Percentiles rank a stretch among this genome's conserved stretches.
phyloP scores from a whole-genome alignment of 2,888 invertebrate species.

The Fragum fragum region DNA sequence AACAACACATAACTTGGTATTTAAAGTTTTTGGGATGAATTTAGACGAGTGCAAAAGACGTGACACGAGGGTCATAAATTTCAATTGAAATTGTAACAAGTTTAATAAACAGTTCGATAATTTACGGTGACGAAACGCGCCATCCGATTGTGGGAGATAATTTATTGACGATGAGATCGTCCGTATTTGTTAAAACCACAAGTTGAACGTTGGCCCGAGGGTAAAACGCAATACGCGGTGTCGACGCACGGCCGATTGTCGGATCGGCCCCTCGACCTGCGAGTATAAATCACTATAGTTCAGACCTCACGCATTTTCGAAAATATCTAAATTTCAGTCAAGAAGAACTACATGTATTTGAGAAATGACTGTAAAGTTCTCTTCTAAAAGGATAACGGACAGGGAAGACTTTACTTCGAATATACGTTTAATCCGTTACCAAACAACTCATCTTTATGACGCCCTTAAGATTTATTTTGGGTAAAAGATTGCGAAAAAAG shows the following conservation, averaged over 20 bases:
- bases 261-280: background rate
- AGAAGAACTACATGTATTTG: too few species aligned
- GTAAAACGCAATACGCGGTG: conserved; percentile 7
- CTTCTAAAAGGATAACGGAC: too few species aligned
- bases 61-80: background rate
- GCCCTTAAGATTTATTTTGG: too few species aligned
- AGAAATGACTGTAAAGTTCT: too few species aligned
- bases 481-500: too few species aligned
- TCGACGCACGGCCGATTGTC: background rate
- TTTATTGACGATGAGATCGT: conserved; percentile 1
- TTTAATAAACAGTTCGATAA: background rate
- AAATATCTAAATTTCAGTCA: too few species aligned
- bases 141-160: background rate
- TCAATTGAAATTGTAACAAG: background rate
- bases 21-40: too few species aligned
- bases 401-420: too few species aligned
- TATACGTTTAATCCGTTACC: too few species aligned
- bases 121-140: background rate
- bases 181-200: conserved; percentile 16
- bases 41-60: too few species aligned
- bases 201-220: conserved; percentile 14
- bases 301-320: background rate
- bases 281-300: background rate
- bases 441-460: too few species aligned
- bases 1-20: too few species aligned